Base-by-base conservation (phyloP, 1,140 invertebrate genomes). In the Drosophila sp. region DNA sequence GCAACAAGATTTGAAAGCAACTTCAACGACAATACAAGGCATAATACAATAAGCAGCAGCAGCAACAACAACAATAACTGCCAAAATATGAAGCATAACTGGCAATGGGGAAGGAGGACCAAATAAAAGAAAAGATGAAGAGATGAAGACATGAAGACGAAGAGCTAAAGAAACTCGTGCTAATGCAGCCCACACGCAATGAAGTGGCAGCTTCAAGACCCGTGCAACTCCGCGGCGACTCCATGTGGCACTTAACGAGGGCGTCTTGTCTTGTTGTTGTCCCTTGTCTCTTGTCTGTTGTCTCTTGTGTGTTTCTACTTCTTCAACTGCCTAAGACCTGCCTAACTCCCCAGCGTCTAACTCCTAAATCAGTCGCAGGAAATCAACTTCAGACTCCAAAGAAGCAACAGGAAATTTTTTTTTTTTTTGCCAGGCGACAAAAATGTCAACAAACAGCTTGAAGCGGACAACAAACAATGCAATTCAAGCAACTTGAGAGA, bases 21-120 rank as follows among this genome's bases (percentile, higher is more conserved):
- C 63, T 40, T 27, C 25, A 53, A 64, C 69, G 34, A 82, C 76
- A 83, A 83, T 79, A 76, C 80, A 83, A 56, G 48, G 61, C 66
- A 57, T 79, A 83, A 83, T 76, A 83, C 80, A 82, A 82, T 83
- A 83, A 83, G 40, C 54, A 69, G 21, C 61, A 72, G 16, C 18
- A 83, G 40, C 54, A 69, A 16, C 61, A 72, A 25, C 18, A 70
- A 56, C 38, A 65, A 53, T 34, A 65, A 83, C 72, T 77, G 76
- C 63, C 80, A 72, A 83, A 83, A 79, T 83, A 69, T 76, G 63
- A 67, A 50, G 62, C 58, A 71, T 69, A 78, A 81, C 43, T 80
- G 6, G 41, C 16, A 16, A 64, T 58, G 72, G 73, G 59, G 18
- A 38, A n/a, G 29, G 48, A 29, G 40, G 36, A 18, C n/a, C n/a